phyloP scores from a whole-genome alignment of 2,113 vertebrate genomes.

The Sander lucioperca region DNA sequence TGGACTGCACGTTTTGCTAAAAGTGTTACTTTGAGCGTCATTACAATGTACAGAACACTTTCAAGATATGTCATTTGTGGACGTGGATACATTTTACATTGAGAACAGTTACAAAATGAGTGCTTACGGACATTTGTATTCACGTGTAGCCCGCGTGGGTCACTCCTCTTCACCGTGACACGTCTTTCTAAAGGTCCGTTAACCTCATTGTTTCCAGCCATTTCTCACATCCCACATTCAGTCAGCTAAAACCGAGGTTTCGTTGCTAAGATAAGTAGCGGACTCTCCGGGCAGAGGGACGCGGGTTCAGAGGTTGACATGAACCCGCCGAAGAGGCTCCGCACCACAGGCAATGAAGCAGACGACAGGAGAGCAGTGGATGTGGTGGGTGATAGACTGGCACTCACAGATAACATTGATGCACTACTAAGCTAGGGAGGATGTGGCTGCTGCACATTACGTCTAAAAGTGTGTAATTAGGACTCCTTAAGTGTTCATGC shows the following conservation, averaged over 20 bases:
- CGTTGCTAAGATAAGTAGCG: background rate
- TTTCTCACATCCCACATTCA: background rate
- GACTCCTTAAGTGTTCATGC: background rate
- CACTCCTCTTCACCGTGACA: background rate
- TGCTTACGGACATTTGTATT: background rate
- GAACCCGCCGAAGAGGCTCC: slow-evolving; percentile 57
- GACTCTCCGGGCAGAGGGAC: background rate
- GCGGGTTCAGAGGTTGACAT: slow-evolving; percentile 8
- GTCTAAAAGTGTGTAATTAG: background rate
- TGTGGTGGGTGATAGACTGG: slow-evolving; percentile 66
- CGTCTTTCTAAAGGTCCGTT: background rate
- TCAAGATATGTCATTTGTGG: background rate
- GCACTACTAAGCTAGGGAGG: background rate
- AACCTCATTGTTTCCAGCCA: background rate
- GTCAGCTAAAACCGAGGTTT: too few relatives aligned
- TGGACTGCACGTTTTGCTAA: background rate
- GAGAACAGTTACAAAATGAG: background rate
- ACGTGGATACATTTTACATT: background rate
- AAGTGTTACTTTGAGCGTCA: fast-evolving
- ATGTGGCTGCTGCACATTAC: too few relatives aligned
- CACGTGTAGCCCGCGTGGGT: slow-evolving; percentile 16
- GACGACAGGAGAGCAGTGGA: slow-evolving; percentile 37
- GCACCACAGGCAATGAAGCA: slow-evolving; percentile 2
- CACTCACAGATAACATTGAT: too few relatives aligned
- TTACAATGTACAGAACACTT: background rate